Evolutionary conservation across 2,888 invertebrate species (phyloP).

Genomic region (Eristalinus aeneus): DNA sequence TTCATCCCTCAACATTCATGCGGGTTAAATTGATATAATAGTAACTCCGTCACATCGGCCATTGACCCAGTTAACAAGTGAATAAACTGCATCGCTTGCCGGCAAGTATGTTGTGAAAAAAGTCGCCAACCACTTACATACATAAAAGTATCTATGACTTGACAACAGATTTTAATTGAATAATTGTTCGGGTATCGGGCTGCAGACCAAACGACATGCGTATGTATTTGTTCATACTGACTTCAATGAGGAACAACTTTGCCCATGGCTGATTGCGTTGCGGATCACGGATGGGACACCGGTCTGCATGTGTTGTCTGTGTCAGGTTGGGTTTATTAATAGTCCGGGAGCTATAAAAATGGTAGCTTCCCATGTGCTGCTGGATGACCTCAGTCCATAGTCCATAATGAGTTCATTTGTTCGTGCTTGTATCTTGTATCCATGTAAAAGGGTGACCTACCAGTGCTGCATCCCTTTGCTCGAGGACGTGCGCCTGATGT

Average conservation of each 20-base stretch:
- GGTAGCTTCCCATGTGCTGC: not conserved
- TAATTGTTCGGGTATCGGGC: conserved; percentile 62
- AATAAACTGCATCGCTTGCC: conserved; percentile 16
- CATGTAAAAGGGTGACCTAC: not conserved
- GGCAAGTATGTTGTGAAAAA: not conserved
- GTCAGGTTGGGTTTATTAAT: conserved; percentile 46
- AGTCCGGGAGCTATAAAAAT: conserved; percentile 52
- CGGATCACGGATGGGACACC: conserved; percentile 5
- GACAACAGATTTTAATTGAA: conserved; percentile 67
- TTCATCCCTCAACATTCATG: conserved; percentile 4
- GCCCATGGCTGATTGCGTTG: not conserved
- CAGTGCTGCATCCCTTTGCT: not conserved
- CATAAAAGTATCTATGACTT: conserved; percentile 58
- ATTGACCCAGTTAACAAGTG: conserved; percentile 65
- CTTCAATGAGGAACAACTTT: conserved; percentile 17
- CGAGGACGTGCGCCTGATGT: not conserved
- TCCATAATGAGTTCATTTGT: conserved; percentile 62
- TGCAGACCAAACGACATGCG: not conserved
- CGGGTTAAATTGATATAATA: conserved; percentile 55
- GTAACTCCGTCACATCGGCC: conserved; percentile 61
- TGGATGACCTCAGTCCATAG: conserved; percentile 25
- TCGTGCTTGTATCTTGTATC: not conserved
- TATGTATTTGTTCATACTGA: conserved; percentile 3
- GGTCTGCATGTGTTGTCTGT: conserved; percentile 10
- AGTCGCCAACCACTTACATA: not conserved